Evolutionary conservation across 2,797 vertebrate species (phyloP), one percentile per base, ranked within the genome.

Genomic region (Anolis apletophallus): DNA sequence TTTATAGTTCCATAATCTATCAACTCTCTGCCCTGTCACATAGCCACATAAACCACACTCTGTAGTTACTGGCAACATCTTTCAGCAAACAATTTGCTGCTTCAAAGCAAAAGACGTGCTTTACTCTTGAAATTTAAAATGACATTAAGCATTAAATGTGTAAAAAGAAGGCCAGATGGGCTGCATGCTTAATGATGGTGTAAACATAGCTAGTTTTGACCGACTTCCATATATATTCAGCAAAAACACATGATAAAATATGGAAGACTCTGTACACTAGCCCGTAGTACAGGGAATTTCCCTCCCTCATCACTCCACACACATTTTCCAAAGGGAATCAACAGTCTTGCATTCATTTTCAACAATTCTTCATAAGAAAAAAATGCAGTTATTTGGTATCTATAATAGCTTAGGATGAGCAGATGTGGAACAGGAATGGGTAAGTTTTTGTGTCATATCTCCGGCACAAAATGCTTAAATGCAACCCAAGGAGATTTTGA

Each of bases 121-220:
- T 72, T 32, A 78, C 54, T 46, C 52, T 29, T 55, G 78, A 69
- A 87, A 57, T 32, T 46, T 69, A 59, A 50, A 3, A 57, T 29
- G 19, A 29, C 21, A 57, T n/a, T n/a, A n/a, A n/a, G n/a, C n/a
- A n/a, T n/a, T n/a, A n/a, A n/a, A n/a, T 55, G 21, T 10, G 67
- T 67, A 82, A 83, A 64, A n/a, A 79, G 23, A 81, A n/a, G 19
- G 77, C 32, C 80, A 68, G 80, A 72, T 82, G 68, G 34, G 57
- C 26, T 79, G 67, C 50, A 79, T 34, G 32, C 10, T 83, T 83
- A 64, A 78, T 64, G 40, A 81, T n/a, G 3, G 14, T 40, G 16
- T 13, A 81, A 88, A 34, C 7, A 13, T 19, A 78, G 50, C 52
- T 57, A 46, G 55, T 54, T 86, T 73, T 19, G 9, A n/a, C 64